A percentile compares a stretch with the other conserved stretches of the same genome.
These are phyloP conservation scores for Mola mola DNA, from an alignment of 2,113 vertebrate genomes.

Conservation along the genomic window DNA sequence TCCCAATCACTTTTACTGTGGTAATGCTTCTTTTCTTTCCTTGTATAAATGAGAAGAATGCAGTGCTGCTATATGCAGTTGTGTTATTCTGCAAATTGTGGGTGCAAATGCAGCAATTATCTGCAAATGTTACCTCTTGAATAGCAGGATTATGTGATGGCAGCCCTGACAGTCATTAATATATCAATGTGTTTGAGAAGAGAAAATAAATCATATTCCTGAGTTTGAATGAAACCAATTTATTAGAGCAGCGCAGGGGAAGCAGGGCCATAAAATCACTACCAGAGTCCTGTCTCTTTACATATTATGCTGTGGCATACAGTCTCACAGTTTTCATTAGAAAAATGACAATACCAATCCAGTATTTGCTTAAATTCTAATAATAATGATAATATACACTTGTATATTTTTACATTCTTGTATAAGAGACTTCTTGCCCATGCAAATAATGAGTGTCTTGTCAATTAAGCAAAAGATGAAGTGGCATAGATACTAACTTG, in stretches of 20 bases:
- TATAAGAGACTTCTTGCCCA: too few relatives aligned
- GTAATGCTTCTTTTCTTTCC: slow-evolving; percentile 21
- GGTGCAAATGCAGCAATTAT: slow-evolving; percentile 22
- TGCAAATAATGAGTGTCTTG: too few relatives aligned
- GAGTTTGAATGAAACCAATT: slow-evolving; percentile 39
- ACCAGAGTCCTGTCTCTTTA: slow-evolving; percentile 1
- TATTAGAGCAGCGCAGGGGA: slow-evolving; percentile 10
- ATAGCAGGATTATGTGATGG: slow-evolving; percentile 38
- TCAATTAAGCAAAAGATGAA: too few relatives aligned
- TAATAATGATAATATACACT: background rate
- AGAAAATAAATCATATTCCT: slow-evolving; percentile 42
- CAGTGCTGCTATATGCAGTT: slow-evolving; percentile 16
- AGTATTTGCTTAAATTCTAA: background rate
- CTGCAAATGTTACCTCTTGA: slow-evolving; percentile 31
- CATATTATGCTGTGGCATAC: slow-evolving; percentile 1
- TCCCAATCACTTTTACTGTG: slow-evolving; percentile 44
- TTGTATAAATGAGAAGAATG: slow-evolving; percentile 31
- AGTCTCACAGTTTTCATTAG: background rate
- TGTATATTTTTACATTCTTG: background rate
- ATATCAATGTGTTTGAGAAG: slow-evolving; percentile 38
- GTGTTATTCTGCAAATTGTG: slow-evolving; percentile 24
- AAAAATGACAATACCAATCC: background rate
- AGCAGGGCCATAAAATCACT: slow-evolving; percentile 5
- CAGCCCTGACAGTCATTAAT: slow-evolving; percentile 27
- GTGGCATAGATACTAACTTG: too few relatives aligned